Percentiles rank a stretch among this genome's conserved stretches.
phyloP scores from a whole-genome alignment of 2,797 vertebrate genomes.

The Babyrousa celebensis region DNA sequence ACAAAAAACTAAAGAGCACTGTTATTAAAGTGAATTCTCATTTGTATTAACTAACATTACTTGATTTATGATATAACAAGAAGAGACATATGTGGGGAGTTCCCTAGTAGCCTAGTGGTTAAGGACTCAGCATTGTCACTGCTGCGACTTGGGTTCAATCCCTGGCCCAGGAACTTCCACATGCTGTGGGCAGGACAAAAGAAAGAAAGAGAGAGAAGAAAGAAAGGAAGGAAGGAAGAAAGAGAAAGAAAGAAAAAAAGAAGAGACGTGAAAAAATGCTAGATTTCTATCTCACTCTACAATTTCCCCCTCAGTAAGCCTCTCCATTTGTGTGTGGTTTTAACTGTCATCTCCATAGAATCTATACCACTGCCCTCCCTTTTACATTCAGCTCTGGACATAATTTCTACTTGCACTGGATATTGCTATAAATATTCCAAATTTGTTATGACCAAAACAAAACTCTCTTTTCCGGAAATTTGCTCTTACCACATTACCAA shows the following conservation, averaged over 20 bases:
- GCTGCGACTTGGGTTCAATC: too few species aligned
- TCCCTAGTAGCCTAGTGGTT: too few species aligned
- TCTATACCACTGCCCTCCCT: background rate
- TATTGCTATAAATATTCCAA: background rate
- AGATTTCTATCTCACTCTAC: background rate
- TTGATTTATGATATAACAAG: conserved; percentile 25
- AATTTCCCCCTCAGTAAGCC: background rate
- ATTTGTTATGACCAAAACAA: conserved; percentile 5
- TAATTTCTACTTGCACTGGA: background rate
- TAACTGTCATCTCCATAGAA: conserved; percentile 13
- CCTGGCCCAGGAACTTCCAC: too few species aligned
- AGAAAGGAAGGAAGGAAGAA: too few species aligned
- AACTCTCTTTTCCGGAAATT: conserved; percentile 1
- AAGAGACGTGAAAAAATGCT: conserved; percentile 36
- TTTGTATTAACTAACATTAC: background rate
- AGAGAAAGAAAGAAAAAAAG: background rate
- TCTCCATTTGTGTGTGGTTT: background rate
- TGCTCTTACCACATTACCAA: background rate
- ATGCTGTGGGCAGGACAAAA: too few species aligned
- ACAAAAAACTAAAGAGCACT: background rate
- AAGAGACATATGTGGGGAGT: background rate
- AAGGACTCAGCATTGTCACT: too few species aligned
- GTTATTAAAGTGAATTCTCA: conserved; percentile 25
- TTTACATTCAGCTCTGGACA: background rate
- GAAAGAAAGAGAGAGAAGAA: too few species aligned